Percentiles rank a stretch among this genome's conserved stretches.
These are phyloP conservation scores for Oikopleura vanhoeffeni DNA, from an alignment of 23 tunicate genomes.

Conservation along the genomic window DNA sequence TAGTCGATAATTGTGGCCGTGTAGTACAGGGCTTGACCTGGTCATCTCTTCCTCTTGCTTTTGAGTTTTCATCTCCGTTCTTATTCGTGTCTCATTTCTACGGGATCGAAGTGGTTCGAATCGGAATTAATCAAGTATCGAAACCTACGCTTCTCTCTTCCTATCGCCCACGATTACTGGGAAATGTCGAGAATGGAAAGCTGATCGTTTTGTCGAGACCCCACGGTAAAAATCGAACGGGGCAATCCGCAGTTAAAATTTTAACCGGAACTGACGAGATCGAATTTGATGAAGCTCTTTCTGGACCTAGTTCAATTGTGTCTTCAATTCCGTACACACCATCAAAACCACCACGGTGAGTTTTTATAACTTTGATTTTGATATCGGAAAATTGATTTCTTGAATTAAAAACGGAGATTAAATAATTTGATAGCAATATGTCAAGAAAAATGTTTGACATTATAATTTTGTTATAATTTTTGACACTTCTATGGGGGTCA, in stretches of 20 bases:
- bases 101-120: neutral
- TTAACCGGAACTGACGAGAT: neutral
- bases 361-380: too few relatives aligned
- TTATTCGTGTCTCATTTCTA: neutral
- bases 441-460: too few relatives aligned
- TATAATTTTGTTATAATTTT: too few relatives aligned
- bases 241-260: neutral
- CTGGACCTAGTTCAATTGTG: neutral
- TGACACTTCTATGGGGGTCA: too few relatives aligned
- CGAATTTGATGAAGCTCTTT: neutral
- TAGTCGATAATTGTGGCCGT: neutral
- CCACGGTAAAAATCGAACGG: neutral
- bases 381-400: too few relatives aligned
- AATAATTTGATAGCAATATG: too few relatives aligned
- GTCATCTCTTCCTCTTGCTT: neutral
- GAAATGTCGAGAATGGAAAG: neutral
- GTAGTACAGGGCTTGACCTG: neutral
- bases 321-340: too few relatives aligned
- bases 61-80: neutral
- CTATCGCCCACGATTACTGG: neutral
- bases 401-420: too few relatives aligned
- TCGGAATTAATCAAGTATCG: neutral
- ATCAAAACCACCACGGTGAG: too few relatives aligned
- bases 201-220: neutral
- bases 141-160: neutral